These are phyloP conservation scores for Galemys pyrenaicus DNA, from an alignment of 2,113 vertebrate genomes.

Conservation along the genomic window DNA sequence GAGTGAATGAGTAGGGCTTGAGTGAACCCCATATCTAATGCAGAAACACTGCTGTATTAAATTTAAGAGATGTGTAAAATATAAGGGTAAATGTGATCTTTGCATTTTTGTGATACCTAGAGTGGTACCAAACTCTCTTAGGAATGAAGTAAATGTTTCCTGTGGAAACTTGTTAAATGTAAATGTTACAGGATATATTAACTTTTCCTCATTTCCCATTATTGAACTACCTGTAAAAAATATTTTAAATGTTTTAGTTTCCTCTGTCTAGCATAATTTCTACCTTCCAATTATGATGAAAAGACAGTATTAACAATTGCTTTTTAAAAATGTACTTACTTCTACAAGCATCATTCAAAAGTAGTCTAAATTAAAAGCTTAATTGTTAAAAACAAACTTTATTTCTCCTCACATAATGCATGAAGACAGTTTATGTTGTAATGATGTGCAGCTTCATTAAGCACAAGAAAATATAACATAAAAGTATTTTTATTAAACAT, in stretches of 20 bases:
- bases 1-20: too few species aligned
- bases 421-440: background rate
- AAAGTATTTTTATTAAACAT: conserved; percentile 51
- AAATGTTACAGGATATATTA: background rate
- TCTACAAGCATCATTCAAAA: conserved; percentile 27
- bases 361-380: background rate
- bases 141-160: background rate
- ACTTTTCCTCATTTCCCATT: background rate
- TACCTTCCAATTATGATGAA: conserved; percentile 27
- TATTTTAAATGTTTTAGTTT: conserved; percentile 35
- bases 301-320: background rate
- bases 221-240: background rate
- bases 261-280: conserved; percentile 17
- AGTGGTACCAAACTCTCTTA: background rate
- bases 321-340: conserved; percentile 40
- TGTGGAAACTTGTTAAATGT: background rate
- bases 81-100: background rate
- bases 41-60: background rate
- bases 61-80: background rate
- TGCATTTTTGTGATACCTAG: background rate
- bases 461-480: conserved; percentile 33
- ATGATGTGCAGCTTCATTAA: conserved; percentile 7
- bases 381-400: conserved; percentile 49
- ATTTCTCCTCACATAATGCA: conserved; percentile 62
- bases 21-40: background rate